Conservation (phyloP, 1,140 invertebrate genomes). For the Goniozus legneri region DNA sequence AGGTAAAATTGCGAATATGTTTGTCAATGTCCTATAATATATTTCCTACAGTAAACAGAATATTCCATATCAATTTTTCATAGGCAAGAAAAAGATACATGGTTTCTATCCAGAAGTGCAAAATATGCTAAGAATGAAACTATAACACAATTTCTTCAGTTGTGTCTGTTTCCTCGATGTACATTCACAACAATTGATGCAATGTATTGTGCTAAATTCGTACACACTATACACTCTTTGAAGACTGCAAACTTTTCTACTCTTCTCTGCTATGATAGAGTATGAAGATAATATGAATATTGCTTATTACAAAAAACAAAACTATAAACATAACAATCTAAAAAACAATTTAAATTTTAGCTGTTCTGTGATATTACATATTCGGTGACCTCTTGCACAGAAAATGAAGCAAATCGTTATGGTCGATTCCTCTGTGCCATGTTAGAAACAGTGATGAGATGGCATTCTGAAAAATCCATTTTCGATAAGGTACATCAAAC, state of each 20-base stretch:
- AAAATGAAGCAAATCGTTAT: slow-evolving; percentile 96
- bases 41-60: slow-evolving; percentile 1
- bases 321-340: neutral
- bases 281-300: too few relatives aligned
- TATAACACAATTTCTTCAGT: slow-evolving; percentile 92
- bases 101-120: slow-evolving; percentile 83
- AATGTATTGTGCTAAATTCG: slow-evolving; percentile 95
- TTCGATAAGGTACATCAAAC: slow-evolving; percentile 72
- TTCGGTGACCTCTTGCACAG: slow-evolving; percentile 93
- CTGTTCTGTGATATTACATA: slow-evolving; percentile 98
- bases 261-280: slow-evolving; percentile 93
- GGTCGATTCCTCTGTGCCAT: slow-evolving; percentile 91
- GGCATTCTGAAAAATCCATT: slow-evolving; percentile 85
- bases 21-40: slow-evolving; percentile 2
- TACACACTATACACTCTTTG: slow-evolving; percentile 90
- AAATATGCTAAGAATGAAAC: slow-evolving; percentile 94
- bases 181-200: slow-evolving; percentile 94
- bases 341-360: slow-evolving; percentile 54
- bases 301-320: too few relatives aligned
- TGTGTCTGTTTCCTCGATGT: slow-evolving; percentile 94
- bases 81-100: slow-evolving; percentile 82
- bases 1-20: slow-evolving; percentile 45
- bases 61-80: slow-evolving; percentile 40
- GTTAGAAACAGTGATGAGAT: slow-evolving; percentile 92
- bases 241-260: slow-evolving; percentile 98